phyloP scores from a whole-genome alignment of 2,113 vertebrate genomes.

The Limnothrissa miodon region DNA sequence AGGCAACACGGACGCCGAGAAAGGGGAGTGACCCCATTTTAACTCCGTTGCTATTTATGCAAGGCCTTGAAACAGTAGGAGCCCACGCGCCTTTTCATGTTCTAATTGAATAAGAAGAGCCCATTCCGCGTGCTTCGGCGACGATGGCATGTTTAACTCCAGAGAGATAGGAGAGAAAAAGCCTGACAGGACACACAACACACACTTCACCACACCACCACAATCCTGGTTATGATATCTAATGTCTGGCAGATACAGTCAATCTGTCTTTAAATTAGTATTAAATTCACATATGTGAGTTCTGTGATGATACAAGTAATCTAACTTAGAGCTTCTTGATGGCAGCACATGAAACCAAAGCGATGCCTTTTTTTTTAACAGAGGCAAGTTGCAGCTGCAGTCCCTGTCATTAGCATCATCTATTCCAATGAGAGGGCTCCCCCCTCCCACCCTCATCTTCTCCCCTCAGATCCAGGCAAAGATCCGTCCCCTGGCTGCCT shows the following conservation, averaged over 20 bases:
- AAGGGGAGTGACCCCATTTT: not conserved
- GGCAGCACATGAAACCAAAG: not conserved
- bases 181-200: not conserved
- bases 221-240: not conserved
- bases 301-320: not conserved
- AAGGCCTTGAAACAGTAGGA: not conserved
- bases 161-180: not conserved
- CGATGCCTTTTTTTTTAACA: not conserved
- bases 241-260: not conserved
- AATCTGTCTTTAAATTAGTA: not conserved
- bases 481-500: not conserved
- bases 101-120: not conserved
- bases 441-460: not conserved
- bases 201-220: too few relatives aligned
- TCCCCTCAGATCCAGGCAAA: not conserved
- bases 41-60: not conserved
- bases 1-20: not conserved
- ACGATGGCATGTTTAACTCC: not conserved
- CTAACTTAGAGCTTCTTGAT: not conserved
- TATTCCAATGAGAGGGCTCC: not conserved
- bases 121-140: not conserved
- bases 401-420: not conserved
- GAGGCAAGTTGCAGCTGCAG: not conserved
- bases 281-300: not conserved
- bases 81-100: not conserved